These are phyloP conservation scores for Aramus guarauna DNA, from an alignment of 2,113 vertebrate genomes.

Conservation along the genomic window DNA sequence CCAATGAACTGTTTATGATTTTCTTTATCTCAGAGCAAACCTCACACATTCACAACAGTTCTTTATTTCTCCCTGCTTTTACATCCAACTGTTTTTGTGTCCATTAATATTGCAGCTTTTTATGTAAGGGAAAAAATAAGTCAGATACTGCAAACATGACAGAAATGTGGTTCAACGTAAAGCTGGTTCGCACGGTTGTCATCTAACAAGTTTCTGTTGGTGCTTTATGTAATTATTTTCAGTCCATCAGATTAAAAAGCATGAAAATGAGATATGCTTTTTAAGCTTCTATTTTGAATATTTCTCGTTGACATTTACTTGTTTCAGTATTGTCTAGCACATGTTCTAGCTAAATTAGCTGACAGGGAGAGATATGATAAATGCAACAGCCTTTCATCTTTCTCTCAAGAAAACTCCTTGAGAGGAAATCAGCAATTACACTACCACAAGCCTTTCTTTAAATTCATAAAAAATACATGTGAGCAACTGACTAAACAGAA, in stretches of 20 bases:
- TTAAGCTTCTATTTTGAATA: not conserved
- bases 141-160: not conserved
- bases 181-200: not conserved
- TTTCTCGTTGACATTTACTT: not conserved
- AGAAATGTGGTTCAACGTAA: not conserved
- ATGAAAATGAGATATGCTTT: not conserved
- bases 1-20: not conserved
- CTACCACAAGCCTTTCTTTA: not conserved
- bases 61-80: not conserved
- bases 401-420: not conserved
- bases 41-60: not conserved
- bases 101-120: not conserved
- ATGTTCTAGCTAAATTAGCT: constrained; percentile 13
- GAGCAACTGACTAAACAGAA: not conserved
- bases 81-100: not conserved
- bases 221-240: not conserved
- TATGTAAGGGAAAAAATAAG: not conserved
- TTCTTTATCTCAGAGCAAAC: not conserved
- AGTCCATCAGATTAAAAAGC: not conserved
- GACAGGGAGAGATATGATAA: not conserved
- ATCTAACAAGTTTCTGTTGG: not conserved
- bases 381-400: constrained; percentile 11
- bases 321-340: not conserved
- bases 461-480: constrained; percentile 19
- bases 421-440: constrained; percentile 4